Evolutionary conservation across 1,140 invertebrate genomes (phyloP).

Genomic region (Leptinotarsa lineolata): DNA sequence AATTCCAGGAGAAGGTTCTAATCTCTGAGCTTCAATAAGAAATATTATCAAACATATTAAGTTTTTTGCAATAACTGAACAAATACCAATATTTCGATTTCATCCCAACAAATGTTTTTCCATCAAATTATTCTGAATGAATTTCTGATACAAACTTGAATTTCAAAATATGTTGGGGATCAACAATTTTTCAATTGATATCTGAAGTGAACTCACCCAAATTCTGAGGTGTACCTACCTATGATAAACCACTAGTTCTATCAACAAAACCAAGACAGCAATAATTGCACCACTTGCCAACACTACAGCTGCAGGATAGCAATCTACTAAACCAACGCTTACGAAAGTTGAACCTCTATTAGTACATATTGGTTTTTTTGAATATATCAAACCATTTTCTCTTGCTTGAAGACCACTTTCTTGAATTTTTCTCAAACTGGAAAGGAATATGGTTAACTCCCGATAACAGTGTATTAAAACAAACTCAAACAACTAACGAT

Average conservation of each 20-base stretch:
- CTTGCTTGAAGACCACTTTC: slow-evolving; percentile 65
- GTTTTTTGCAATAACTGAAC: too few species aligned
- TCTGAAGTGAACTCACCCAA: too few species aligned
- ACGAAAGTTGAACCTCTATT: slow-evolving; percentile 51
- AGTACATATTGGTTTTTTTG: slow-evolving; percentile 63
- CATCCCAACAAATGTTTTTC: too few species aligned
- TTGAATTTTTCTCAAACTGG: slow-evolving; percentile 61
- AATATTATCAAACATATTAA: too few species aligned
- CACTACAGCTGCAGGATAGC: slow-evolving; percentile 47
- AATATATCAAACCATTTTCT: slow-evolving; percentile 62
- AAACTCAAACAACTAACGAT: background rate
- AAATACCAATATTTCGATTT: too few species aligned
- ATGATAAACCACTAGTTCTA: slow-evolving; percentile 29
- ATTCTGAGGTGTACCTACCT: background rate
- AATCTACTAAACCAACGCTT: slow-evolving; percentile 51
- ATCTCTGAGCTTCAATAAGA: too few species aligned
- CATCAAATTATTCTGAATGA: too few species aligned
- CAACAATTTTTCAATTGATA: too few species aligned
- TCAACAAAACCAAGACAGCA: slow-evolving; percentile 35
- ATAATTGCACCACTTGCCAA: slow-evolving; percentile 41
- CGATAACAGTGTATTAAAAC: background rate
- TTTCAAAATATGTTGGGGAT: too few species aligned
- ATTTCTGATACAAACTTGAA: too few species aligned
- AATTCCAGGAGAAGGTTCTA: too few species aligned
- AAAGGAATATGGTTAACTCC: slow-evolving; percentile 23